phyloP scores from a whole-genome alignment of 2,113 vertebrate genomes.

The Stigmatopora argus region DNA sequence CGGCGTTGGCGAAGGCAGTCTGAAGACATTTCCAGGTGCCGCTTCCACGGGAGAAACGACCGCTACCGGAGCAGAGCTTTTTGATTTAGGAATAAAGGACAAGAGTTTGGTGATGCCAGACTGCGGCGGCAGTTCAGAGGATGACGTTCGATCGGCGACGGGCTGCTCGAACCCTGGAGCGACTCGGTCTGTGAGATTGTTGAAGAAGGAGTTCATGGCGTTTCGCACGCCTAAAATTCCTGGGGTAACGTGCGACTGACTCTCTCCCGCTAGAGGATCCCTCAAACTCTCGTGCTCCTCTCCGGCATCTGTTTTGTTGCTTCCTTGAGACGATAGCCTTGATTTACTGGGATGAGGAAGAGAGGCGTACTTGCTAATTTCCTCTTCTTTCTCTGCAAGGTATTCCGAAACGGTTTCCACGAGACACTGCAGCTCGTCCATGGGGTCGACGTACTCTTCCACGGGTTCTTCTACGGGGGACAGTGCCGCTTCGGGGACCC shows the following conservation, averaged over 20 bases:
- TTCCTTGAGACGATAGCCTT: conserved; percentile 60
- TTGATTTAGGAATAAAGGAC: conserved; percentile 65
- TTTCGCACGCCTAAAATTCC: conserved; percentile 75
- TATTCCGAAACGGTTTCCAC: conserved; percentile 96
- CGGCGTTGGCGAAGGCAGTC: conserved; percentile 48
- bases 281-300: conserved; percentile 55
- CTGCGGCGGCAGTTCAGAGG: conserved; percentile 55
- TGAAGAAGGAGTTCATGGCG: conserved; percentile 80
- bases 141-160: conserved; percentile 53
- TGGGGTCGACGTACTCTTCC: conserved; percentile 80
- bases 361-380: conserved; percentile 84
- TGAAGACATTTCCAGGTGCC: conserved; percentile 56
- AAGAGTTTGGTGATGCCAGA: conserved; percentile 67
- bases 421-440: conserved; percentile 91
- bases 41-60: conserved; percentile 60
- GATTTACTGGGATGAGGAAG: conserved; percentile 74
- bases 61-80: conserved; percentile 59
- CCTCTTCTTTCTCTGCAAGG: conserved; percentile 93
- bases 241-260: conserved; percentile 38
- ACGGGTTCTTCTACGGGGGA: conserved; percentile 78
- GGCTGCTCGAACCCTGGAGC: conserved; percentile 74
- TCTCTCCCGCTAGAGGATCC: conserved; percentile 44
- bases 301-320: conserved; percentile 53
- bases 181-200: conserved; percentile 81
- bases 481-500: conserved; percentile 61